Base-by-base conservation (phyloP, 2,888 invertebrate genomes). In the Andrena fulva region DNA sequence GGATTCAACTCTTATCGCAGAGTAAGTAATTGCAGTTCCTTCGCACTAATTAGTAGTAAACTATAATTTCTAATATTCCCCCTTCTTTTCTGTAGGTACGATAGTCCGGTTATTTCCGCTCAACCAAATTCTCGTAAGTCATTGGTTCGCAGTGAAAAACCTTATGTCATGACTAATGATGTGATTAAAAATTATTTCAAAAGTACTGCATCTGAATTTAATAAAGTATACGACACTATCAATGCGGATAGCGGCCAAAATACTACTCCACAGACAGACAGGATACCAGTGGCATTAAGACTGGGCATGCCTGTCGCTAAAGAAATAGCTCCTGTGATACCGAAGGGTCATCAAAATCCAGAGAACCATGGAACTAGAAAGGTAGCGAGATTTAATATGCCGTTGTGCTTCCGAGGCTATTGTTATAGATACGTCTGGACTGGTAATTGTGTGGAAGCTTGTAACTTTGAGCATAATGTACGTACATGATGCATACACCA, bases 401-500 rank as follows among this genome's bases (percentile, higher is more conserved):
- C 0, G 7, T 7, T 0, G 12, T 3, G 12, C 16, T 74, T 74
- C 67, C 27, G 0, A 10, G 50, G 74, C 2, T 75, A 27, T 8
- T 82, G 82, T 56, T 75, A 56, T 29, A 1, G 0, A 10, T 2
- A 0, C 7, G 6, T 70, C 10, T 8, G 2, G 0, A 2, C 0
- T 10, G 66, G 70, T 0, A 4, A 0, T 5, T 84, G 85, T 1
- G n/a, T 0, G 5, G 1, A 10, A 0, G 0, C 3, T 0, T 87
- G 87, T 27, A 1, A 0, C n/a, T 87, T 7, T 24, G 2, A 10
- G 0, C 86, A 88, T 42, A 2, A 79, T 20, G 87, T 87, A 84
- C 7, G 88, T 85, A 77, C 64, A 42, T 16, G 16, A 42, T 16
- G 16, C 16, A 50, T 68, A 62, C 50, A 7, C 4, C 12, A 5